A percentile compares a stretch with the other conserved stretches of the same genome.
phyloP scores from a whole-genome alignment of 2,113 vertebrate species.

The Callipepla squamata region DNA sequence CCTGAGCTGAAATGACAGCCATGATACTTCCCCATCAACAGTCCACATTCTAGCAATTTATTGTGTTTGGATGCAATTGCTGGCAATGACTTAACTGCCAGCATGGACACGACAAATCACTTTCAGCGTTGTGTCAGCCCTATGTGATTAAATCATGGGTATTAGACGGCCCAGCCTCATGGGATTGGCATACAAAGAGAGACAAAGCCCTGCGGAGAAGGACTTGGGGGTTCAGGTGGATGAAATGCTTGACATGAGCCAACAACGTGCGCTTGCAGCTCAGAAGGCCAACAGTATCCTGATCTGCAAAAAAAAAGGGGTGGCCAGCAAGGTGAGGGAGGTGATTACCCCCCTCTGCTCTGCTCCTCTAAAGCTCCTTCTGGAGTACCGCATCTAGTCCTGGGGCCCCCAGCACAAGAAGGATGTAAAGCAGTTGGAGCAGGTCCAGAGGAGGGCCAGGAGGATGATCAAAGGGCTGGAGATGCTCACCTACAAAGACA shows the following conservation, averaged over 20 bases:
- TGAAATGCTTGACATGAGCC: background rate
- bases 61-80: conserved; percentile 44
- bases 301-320: background rate
- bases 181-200: background rate
- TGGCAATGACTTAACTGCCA: conserved; percentile 58
- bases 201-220: background rate
- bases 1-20: conserved; percentile 8
- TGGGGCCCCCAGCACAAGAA: background rate
- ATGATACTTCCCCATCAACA: conserved; percentile 20
- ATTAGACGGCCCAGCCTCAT: conserved; percentile 2
- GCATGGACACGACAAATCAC: conserved; percentile 61
- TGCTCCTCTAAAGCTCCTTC: background rate
- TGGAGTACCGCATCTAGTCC: background rate
- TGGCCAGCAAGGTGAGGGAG: background rate
- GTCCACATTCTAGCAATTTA: conserved; percentile 25
- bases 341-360: background rate
- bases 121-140: conserved; percentile 40
- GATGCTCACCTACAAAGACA: background rate
- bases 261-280: background rate
- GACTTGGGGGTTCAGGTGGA: background rate
- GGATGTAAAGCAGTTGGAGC: background rate
- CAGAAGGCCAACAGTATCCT: background rate
- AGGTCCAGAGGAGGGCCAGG: background rate
- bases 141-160: conserved; percentile 57
- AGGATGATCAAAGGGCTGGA: background rate